These are phyloP conservation scores for Salminus brasiliensis DNA, from an alignment of 2,113 vertebrate species.

Conservation along the genomic window DNA sequence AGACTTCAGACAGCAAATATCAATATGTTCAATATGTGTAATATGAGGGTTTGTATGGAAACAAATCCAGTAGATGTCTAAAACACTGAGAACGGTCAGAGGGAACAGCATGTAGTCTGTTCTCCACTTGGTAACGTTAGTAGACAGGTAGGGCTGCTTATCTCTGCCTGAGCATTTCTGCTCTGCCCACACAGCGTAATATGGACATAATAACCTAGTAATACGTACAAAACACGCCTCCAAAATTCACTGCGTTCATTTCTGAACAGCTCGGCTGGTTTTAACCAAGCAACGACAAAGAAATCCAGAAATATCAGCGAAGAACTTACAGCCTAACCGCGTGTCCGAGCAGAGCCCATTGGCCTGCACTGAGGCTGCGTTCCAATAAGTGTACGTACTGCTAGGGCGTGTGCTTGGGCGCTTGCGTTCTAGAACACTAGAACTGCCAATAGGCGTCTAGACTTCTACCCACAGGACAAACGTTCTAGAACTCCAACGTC, in stretches of 20 bases:
- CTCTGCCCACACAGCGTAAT: background rate
- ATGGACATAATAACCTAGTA: background rate
- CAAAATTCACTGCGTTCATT: too few relatives aligned
- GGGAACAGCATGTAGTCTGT: background rate
- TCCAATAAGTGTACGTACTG: background rate
- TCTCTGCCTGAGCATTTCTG: background rate
- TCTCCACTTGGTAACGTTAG: background rate
- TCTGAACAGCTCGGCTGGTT: too few relatives aligned
- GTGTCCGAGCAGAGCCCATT: background rate
- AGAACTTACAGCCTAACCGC: background rate
- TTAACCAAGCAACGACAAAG: background rate
- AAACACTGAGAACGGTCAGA: too few relatives aligned
- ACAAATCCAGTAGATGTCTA: too few relatives aligned
- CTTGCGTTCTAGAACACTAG: background rate
- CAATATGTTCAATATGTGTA: too few relatives aligned
- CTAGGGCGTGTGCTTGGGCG: background rate
- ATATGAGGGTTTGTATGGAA: too few relatives aligned
- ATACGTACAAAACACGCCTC: background rate
- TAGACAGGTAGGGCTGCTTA: background rate
- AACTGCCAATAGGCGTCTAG: too few relatives aligned
- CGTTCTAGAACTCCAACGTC: too few relatives aligned
- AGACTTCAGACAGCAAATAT: too few relatives aligned
- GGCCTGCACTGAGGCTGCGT: background rate
- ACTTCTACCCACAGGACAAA: too few relatives aligned
- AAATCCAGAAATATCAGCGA: background rate